Conservation (phyloP, 2,113 vertebrate genomes). For the Catharus bicknelli region DNA sequence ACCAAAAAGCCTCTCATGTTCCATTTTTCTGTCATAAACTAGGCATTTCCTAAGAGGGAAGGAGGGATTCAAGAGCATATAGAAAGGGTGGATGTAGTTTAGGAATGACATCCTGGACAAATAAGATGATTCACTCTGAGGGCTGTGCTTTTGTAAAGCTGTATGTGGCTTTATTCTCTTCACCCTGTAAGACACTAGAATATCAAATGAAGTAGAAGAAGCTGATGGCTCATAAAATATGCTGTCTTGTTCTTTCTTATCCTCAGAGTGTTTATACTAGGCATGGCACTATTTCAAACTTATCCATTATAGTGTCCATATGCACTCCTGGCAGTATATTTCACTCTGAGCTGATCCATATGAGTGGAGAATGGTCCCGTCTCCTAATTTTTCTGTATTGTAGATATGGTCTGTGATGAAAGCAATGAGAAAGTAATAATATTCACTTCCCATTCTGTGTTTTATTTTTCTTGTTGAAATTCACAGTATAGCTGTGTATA, state of each 20-base stretch:
- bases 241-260: background rate
- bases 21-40: background rate
- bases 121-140: background rate
- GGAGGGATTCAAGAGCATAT: background rate
- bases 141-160: background rate
- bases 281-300: background rate
- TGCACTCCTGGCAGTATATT: background rate
- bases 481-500: background rate
- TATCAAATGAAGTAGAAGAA: background rate
- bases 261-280: background rate
- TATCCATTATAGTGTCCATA: background rate
- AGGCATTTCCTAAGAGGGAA: background rate
- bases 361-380: background rate
- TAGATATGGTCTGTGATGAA: background rate
- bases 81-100: rapidly evolving
- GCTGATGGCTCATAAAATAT: background rate
- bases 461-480: background rate
- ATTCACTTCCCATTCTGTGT: background rate
- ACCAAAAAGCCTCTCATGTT: background rate
- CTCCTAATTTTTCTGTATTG: background rate
- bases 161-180: background rate
- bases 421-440: background rate
- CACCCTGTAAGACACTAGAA: background rate
- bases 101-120: background rate
- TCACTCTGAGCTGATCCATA: background rate